phyloP scores from a whole-genome alignment of 2,797 vertebrate species.

The Bradypodion pumilum region DNA sequence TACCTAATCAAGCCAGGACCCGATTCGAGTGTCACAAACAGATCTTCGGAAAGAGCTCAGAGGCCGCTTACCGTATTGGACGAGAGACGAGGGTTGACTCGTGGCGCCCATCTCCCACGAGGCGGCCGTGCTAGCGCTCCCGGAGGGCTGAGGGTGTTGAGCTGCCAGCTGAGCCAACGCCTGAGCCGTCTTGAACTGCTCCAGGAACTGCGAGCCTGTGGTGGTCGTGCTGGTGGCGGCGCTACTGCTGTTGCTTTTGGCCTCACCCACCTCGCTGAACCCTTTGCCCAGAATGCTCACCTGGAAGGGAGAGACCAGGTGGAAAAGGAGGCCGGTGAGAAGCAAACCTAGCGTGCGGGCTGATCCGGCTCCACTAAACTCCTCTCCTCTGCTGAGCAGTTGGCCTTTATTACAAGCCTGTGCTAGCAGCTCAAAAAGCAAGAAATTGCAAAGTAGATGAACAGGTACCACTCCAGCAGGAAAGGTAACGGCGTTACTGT shows the following conservation, averaged over 20 bases:
- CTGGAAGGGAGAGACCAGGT: slow-evolving; percentile 56
- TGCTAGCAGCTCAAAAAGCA: too few relatives aligned
- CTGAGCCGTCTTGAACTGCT: slow-evolving; percentile 98
- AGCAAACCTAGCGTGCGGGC: not conserved
- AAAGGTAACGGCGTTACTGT: too few relatives aligned
- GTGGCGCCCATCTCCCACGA: slow-evolving; percentile 86
- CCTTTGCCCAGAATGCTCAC: slow-evolving; percentile 93
- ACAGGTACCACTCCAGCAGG: too few relatives aligned
- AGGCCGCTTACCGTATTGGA: slow-evolving; percentile 88
- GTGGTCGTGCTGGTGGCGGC: slow-evolving; percentile 71
- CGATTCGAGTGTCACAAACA: not conserved
- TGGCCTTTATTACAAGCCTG: too few relatives aligned
- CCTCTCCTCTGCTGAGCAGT: not conserved
- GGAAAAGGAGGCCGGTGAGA: not conserved
- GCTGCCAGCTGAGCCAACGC: slow-evolving; percentile 94
- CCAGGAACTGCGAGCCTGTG: slow-evolving; percentile 95
- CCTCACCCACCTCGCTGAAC: slow-evolving; percentile 91
- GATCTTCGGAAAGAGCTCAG: too few relatives aligned
- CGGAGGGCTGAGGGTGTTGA: slow-evolving; percentile 86
- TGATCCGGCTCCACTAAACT: not conserved
- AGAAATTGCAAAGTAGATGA: too few relatives aligned
- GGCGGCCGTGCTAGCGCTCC: slow-evolving; percentile 75
- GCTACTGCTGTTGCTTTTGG: slow-evolving; percentile 76
- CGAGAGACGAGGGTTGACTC: slow-evolving; percentile 82
- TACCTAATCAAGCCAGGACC: not conserved